Evolutionary conservation across 1,140 invertebrate genomes (phyloP).

Genomic region (Drosophila persimilis): DNA sequence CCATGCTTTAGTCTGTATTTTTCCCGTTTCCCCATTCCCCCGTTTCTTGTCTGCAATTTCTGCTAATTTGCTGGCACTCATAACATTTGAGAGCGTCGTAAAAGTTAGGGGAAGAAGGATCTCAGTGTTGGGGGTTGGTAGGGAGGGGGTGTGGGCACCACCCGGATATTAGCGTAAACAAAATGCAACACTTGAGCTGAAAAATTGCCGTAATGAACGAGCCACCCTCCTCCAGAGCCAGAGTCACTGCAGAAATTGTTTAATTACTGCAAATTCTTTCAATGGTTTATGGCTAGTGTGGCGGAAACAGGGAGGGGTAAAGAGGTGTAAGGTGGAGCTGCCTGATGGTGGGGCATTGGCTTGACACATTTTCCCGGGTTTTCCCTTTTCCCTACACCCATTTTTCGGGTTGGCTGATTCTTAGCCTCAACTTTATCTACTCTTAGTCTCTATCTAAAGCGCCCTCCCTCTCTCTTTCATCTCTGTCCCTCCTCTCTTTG

Average conservation of each 20-base stretch:
- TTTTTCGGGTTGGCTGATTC: constrained; percentile 71
- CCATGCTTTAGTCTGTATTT: constrained; percentile 10
- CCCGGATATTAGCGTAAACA: constrained; percentile 78
- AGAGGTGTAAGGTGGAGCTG: too few species aligned
- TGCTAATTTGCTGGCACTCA: constrained; percentile 78
- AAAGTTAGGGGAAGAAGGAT: constrained; percentile 28
- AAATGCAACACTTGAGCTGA: constrained; percentile 81
- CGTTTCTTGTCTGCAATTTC: constrained; percentile 56
- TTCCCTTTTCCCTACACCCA: constrained; percentile 49
- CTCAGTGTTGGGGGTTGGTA: background rate
- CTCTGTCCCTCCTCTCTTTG: background rate
- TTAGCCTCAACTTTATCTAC: constrained; percentile 33
- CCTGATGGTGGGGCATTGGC: constrained; percentile 31
- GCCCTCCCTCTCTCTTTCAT: background rate
- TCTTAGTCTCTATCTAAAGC: constrained; percentile 1
- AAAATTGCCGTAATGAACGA: constrained; percentile 78
- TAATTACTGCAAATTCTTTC: constrained; percentile 79
- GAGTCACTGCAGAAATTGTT: constrained; percentile 70
- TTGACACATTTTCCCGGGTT: constrained; percentile 75
- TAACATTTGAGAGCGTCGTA: constrained; percentile 56
- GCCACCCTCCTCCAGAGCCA: constrained; percentile 15
- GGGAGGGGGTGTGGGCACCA: constrained; percentile 1
- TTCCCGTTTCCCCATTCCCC: background rate
- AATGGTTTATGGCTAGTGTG: constrained; percentile 34
- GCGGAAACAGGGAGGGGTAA: background rate